Percentiles rank a stretch among this genome's conserved stretches.
Evolutionary conservation across 2,888 invertebrate genomes (phyloP).

Genomic region (Lepidocyrtoides sp.): DNA sequence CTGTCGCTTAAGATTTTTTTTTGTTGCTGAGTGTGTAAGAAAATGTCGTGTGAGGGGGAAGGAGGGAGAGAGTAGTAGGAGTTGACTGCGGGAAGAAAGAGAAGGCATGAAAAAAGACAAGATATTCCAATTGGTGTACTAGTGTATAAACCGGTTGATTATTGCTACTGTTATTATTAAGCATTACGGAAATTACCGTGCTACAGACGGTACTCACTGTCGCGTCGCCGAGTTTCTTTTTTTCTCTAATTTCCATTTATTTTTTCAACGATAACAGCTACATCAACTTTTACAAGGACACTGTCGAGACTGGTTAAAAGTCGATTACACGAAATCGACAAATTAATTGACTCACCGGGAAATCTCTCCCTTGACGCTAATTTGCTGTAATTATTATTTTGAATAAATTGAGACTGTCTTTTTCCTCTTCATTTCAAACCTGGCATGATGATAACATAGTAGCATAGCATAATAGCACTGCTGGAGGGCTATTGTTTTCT

Average conservation of each 20-base stretch:
- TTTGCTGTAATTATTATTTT: constrained; percentile 62
- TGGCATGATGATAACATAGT: background rate
- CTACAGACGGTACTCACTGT: background rate
- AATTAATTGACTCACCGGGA: constrained; percentile 68
- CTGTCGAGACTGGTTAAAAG: constrained; percentile 27
- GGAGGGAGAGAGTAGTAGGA: background rate
- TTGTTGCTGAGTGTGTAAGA: background rate
- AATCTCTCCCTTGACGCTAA: constrained; percentile 39
- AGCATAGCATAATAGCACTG: background rate
- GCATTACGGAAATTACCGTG: background rate
- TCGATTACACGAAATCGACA: constrained; percentile 63
- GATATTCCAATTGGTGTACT: background rate
- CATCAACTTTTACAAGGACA: background rate
- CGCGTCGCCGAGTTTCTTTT: constrained; percentile 18
- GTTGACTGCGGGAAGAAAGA: too few species aligned
- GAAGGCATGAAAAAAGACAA: background rate
- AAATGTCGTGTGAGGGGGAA: background rate
- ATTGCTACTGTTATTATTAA: constrained; percentile 28
- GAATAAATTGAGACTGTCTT: constrained; percentile 42
- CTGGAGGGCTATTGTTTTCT: background rate
- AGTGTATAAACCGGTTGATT: background rate
- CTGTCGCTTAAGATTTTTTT: background rate
- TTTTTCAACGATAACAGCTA: background rate
- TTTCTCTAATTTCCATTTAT: background rate
- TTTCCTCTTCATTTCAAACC: background rate